Evolutionary conservation across 2,113 vertebrate species (phyloP), one percentile per base, ranked within the genome.

Genomic region (Xyrauchen texanus): DNA sequence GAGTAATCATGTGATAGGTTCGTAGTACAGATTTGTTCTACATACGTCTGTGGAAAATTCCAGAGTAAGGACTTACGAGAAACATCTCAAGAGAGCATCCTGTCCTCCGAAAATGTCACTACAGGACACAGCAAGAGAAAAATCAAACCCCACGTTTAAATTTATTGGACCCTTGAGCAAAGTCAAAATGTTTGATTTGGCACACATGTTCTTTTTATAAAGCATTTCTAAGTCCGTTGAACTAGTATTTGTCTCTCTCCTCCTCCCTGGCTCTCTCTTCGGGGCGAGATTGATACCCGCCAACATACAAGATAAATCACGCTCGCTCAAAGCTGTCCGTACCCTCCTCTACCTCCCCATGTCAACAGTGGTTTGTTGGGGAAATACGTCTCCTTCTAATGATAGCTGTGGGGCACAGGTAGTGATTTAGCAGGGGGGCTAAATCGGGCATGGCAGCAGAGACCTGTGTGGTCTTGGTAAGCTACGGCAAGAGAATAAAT

Each of bases 171-270:
- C 68, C 70, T 55, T 77, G 16, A 77, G 81, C 60, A 49, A 76
- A 76, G 76, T 60, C 79, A 84, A 76, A 81, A 80, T 77, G 67
- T 77, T 83, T 77, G 76, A 81, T 79, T 82, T 70, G 69, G 47
- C 61, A 57, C 58, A 66, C 78, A 82, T 71, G 52, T 46, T 34
- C 21, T 34, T 61, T 72, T 75, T 64, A 71, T 47, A 75, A 78
- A 81, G 34, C 6, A 58, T 61, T 67, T 78, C 69, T 69, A 73
- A 47, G 66, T 16, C 63, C 9, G 70, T 78, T 84, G 10, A 74
- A 57, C 67, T 13, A 64, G 80, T 55, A 65, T 13, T 69, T 63
- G n/a, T 77, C 57, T 78, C 53, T 55, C 76, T 76, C n/a, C 12
- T 3, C 58, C 58, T 52, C 3, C 57, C 44, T 44, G 21, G 47